These are phyloP conservation scores for Echinops telfairi DNA, from an alignment of 2,113 vertebrate genomes.

Conservation along the genomic window DNA sequence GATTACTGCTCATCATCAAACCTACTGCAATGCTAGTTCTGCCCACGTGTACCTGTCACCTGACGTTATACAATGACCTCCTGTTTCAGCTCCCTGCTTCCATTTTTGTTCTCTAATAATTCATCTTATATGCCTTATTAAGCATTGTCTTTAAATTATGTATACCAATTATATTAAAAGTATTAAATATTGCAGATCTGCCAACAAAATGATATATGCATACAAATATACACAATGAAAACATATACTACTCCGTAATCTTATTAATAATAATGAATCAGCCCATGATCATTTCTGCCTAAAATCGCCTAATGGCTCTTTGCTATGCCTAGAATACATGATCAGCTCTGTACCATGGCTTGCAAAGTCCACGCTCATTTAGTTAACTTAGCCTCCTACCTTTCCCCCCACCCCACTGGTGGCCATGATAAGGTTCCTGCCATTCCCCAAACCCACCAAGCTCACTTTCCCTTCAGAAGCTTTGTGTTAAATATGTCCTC, in stretches of 20 bases:
- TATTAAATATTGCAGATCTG: conserved; percentile 34
- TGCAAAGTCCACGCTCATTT: neutral
- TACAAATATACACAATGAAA: neutral
- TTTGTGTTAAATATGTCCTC: neutral
- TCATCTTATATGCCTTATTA: neutral
- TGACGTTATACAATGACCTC: neutral
- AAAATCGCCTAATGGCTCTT: neutral
- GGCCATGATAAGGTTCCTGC: neutral
- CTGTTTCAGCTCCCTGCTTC: too few species aligned
- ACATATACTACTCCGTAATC: neutral
- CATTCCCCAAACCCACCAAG: conserved; percentile 1
- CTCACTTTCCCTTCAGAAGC: neutral
- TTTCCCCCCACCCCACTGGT: neutral
- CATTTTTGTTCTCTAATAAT: neutral
- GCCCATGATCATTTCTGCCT: conserved; percentile 11
- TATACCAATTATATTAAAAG: neutral
- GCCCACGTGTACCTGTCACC: neutral
- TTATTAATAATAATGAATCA: conserved; percentile 5
- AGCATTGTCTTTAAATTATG: neutral
- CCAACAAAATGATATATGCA: too few species aligned
- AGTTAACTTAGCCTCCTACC: neutral
- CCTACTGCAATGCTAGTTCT: neutral
- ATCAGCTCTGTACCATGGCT: neutral
- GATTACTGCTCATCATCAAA: neutral
- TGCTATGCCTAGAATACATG: conserved; percentile 21